Base-by-base conservation (phyloP, 2,888 invertebrate species). In the Podotricha telesiphe region DNA sequence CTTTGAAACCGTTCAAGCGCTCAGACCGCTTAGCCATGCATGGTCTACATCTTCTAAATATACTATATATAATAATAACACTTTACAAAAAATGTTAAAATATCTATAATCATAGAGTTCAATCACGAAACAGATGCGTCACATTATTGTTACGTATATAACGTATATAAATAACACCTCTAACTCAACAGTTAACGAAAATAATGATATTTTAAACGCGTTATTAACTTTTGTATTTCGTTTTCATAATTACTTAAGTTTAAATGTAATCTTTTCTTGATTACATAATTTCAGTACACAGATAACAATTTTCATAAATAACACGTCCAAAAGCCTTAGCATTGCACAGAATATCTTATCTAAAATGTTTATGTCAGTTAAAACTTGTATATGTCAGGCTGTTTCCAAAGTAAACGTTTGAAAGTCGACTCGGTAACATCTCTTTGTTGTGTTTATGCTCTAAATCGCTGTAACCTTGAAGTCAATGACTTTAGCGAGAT, bases 391-490 rank as follows among this genome's bases (percentile, higher is more conserved):
- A 69, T 59, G 64, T 69, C 69, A 50, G 61, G 51, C 64, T 67
- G 66, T 71, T 69, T 56, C 55, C 51, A 68, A 47, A 58, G 69
- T 64, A 59, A 69, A 72, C 67, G 69, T 72, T 72, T 72, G 67
- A 67, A 72, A 68, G 64, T 67, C 42, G 67, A 67, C 59, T 69
- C 20, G 28, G 55, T 48, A 61, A 69, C 55, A 67, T 55, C 64
- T 65, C 61, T 67, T 65, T 66, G 65, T 68, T 66, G 47, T 47
- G 34, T 45, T 62, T 45, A 45, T 37, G 40, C 11, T 45, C 40
- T 34, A 65, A 70, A 22, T 22, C 59, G 28, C 42, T 28, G 5
- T 45, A 37, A 8, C 55, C 64, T 47, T 40, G n/a, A 62, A 61
- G 42, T 53, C 53, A 53, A 47, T 48, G 8, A 59, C n/a, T n/a